Evolutionary conservation across 53 echinoderm and acorn worm genomes (phyloP), one percentile per base, ranked within the genome.

Genomic region (Astropecten irregularis): DNA sequence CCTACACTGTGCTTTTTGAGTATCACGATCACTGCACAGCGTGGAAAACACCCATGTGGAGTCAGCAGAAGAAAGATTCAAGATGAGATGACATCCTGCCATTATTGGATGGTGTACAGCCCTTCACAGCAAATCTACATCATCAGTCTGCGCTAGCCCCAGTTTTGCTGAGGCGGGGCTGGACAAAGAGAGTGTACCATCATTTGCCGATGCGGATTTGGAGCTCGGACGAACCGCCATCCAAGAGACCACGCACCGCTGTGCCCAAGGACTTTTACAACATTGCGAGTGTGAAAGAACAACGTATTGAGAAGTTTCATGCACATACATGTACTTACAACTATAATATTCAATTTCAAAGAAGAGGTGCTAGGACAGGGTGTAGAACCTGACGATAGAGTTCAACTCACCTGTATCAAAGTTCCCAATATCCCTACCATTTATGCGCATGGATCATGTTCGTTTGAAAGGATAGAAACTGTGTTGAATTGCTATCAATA

Each of bases 401-500:
- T 53, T 73, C 1, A 54, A 73, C 10, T 73, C 73, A 22, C 73
- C 73, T 0, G 55, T 56, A n/a, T 25, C 55, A 13, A 73, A 34
- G 23, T 73, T 55, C 22, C 73, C 56, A 3, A 37, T 73, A 6
- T 53, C 74, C 0, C 27, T 74, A 0, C 74, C 74, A 4, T 74
- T 73, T 31, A 73, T 54, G 55, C 21, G 55, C 5, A 73, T 73
- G 56, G 55, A 35, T 22, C n/a, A 56, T 20, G 54, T 18, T 8
- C 55, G 7, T 73, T 73, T 73, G 56, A 19, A 0, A 35, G 55
- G 15, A 73, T 73, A 23, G 8, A 73, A 21, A 25, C 21, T 7
- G 39, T 56, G 4, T 20, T 73, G 15, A 73, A 73, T 21, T 54
- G 73, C 30, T 73, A 73, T 25, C 55, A 73, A 30, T 73, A 54